These are phyloP conservation scores for Agrenia bidenticulata DNA, from an alignment of 2,888 invertebrate genomes.

Conservation along the genomic window DNA sequence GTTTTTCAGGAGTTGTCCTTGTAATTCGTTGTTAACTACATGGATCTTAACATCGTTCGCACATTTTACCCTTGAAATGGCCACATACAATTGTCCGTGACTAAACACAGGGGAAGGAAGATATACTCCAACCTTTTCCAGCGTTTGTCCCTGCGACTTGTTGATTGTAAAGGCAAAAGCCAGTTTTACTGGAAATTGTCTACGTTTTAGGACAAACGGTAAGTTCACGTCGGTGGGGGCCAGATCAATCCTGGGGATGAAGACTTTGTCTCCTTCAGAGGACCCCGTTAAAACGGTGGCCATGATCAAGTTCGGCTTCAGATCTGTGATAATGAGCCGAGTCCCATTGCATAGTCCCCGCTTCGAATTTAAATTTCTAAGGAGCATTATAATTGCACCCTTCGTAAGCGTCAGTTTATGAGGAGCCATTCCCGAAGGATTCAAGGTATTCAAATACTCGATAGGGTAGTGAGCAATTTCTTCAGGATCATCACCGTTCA, in stretches of 20 bases:
- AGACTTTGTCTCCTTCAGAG: slow-evolving; percentile 22
- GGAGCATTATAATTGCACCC: slow-evolving; percentile 45
- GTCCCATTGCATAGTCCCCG: slow-evolving; percentile 49
- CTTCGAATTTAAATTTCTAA: slow-evolving; percentile 42
- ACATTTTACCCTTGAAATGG: slow-evolving; percentile 22
- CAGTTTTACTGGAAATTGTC: slow-evolving; percentile 43
- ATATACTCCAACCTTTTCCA: slow-evolving; percentile 32
- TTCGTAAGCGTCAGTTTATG: slow-evolving; percentile 45
- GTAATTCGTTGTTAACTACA: not conserved
- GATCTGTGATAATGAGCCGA: slow-evolving; percentile 31
- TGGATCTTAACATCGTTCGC: slow-evolving; percentile 16
- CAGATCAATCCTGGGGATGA: slow-evolving; percentile 39
- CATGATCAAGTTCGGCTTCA: slow-evolving; percentile 31
- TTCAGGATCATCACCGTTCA: slow-evolving; percentile 11
- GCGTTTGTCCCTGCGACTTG: slow-evolving; percentile 37
- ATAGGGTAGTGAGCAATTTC: slow-evolving; percentile 18
- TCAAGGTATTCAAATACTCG: slow-evolving; percentile 43
- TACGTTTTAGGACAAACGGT: slow-evolving; percentile 30
- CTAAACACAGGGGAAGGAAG: slow-evolving; percentile 30
- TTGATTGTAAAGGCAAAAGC: slow-evolving; percentile 38
- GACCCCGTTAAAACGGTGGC: slow-evolving; percentile 29
- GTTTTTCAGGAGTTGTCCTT: slow-evolving; percentile 14
- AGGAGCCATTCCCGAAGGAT: slow-evolving; percentile 41
- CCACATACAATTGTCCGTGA: slow-evolving; percentile 40
- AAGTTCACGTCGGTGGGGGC: slow-evolving; percentile 21